These are phyloP conservation scores for Butastur rufipennis DNA, from an alignment of 2,113 vertebrate genomes.

Conservation along the genomic window DNA sequence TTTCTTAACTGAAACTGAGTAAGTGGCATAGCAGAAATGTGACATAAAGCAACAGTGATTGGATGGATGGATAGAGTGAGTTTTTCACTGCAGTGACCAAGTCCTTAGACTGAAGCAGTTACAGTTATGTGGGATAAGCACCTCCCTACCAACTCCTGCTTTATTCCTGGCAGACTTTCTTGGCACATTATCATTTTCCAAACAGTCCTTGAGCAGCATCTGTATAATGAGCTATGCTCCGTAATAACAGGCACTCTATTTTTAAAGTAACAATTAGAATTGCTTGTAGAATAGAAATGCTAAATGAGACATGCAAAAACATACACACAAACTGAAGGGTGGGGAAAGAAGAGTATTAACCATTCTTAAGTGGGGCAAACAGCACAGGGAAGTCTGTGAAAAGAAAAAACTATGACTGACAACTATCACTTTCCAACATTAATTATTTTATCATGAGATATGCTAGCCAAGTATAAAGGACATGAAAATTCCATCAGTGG, in stretches of 20 bases:
- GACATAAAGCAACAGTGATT: background rate
- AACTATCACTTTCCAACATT: background rate
- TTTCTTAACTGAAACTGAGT: background rate
- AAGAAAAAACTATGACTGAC: background rate
- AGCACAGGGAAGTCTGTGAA: background rate
- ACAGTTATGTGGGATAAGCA: background rate
- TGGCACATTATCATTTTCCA: background rate
- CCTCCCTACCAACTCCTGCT: background rate
- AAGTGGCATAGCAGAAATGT: background rate
- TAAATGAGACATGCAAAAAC: background rate
- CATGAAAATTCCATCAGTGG: background rate
- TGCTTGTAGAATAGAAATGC: constrained; percentile 6
- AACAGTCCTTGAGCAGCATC: background rate
- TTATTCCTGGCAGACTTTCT: background rate
- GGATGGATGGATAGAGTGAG: background rate
- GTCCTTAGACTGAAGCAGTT: background rate
- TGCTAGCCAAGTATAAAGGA: background rate
- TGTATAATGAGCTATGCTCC: constrained; percentile 1
- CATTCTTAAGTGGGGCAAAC: background rate
- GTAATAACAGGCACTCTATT: background rate
- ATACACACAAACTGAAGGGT: background rate
- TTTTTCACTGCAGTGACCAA: background rate
- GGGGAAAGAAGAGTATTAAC: background rate
- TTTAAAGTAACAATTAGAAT: constrained; percentile 22
- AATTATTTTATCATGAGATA: background rate